These are phyloP conservation scores for Heliconius hewitsoni DNA, from an alignment of 1,140 invertebrate species.

Conservation along the genomic window DNA sequence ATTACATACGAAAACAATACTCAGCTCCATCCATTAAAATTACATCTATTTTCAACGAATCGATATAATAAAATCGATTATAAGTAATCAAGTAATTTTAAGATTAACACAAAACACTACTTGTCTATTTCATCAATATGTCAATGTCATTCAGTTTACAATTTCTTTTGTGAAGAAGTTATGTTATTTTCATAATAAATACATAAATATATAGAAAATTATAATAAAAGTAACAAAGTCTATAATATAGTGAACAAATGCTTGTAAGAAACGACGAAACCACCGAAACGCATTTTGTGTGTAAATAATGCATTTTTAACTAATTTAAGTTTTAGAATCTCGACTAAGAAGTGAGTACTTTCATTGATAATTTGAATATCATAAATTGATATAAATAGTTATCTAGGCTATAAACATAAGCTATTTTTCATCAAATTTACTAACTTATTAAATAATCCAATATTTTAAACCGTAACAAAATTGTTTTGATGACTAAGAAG, in stretches of 20 bases:
- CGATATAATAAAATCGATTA: background rate
- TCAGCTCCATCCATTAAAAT: background rate
- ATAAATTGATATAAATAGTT: constrained; percentile 17
- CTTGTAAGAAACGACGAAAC: constrained; percentile 14
- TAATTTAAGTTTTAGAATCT: constrained; percentile 15
- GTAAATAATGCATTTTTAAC: constrained; percentile 18
- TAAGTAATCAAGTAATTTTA: background rate
- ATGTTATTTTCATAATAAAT: constrained; percentile 13
- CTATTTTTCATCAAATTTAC: background rate
- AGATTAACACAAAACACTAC: constrained; percentile 1
- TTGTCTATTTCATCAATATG: constrained; percentile 12
- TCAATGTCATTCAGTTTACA: constrained; percentile 31
- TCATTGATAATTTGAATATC: constrained; percentile 3
- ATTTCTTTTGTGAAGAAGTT: background rate
- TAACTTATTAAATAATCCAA: background rate
- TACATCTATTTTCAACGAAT: background rate
- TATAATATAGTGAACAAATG: constrained; percentile 12
- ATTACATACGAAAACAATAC: too few relatives aligned
- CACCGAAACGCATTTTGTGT: constrained; percentile 28
- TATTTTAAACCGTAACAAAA: background rate
- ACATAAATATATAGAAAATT: constrained; percentile 1
- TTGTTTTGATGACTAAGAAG: background rate
- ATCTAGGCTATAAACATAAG: background rate
- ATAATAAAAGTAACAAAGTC: background rate
- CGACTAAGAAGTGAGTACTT: constrained; percentile 18